Percentiles rank a stretch among this genome's conserved stretches.
Conservation (phyloP, 1,140 invertebrate species). For the Archivesica marissinica region DNA sequence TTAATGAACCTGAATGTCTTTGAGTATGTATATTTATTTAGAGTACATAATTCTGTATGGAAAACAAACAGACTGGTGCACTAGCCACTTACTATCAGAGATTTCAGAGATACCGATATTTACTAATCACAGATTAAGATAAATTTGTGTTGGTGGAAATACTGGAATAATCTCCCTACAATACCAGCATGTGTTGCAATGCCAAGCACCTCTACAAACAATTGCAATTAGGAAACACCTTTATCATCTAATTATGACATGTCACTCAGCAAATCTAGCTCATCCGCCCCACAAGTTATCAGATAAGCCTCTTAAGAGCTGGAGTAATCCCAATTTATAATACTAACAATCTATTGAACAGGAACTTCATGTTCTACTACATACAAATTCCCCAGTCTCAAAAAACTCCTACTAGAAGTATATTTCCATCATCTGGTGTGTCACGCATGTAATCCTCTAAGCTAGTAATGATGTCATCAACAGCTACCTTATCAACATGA, state of each 20-base stretch:
- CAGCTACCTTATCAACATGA: no score
- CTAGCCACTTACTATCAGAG: neutral
- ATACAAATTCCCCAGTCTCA: no score
- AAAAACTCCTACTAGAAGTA: no score
- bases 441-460: no score
- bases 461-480: no score
- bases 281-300: no score
- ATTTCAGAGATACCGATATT: conserved; percentile 8
- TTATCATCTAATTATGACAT: conserved; percentile 38
- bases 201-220: neutral
- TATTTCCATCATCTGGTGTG: no score
- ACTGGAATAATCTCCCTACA: neutral
- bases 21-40: conserved; percentile 16
- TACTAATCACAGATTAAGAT: conserved; percentile 28
- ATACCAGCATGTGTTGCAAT: conserved; percentile 22
- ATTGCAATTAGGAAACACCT: conserved; percentile 1
- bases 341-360: no score
- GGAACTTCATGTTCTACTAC: no score
- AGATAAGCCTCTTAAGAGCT: no score
- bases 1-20: conserved; percentile 4
- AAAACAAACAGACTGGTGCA: conserved; percentile 16
- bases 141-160: conserved; percentile 13
- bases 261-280: no score
- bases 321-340: no score
- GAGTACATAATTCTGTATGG: neutral